Conservation (phyloP, 2,888 invertebrate species). For the Strigamia crassipes region DNA sequence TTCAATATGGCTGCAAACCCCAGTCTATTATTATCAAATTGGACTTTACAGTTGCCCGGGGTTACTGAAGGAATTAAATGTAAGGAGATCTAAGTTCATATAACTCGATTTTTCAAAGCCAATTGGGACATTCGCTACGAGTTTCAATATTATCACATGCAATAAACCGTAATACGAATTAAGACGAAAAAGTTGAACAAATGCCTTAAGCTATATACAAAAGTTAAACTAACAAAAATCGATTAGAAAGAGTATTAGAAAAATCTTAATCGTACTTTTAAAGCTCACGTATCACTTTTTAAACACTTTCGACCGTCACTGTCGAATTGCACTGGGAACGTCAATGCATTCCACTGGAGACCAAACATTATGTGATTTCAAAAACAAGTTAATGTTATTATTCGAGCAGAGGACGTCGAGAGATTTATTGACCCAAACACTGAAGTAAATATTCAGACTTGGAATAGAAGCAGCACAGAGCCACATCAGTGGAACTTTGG, state of each 20-base stretch:
- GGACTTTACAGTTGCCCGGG: slow-evolving; percentile 24
- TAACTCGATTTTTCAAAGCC: slow-evolving; percentile 33
- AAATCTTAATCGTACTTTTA: no score
- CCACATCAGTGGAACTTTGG: not conserved
- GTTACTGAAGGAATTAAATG: slow-evolving; percentile 14
- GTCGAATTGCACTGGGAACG: not conserved
- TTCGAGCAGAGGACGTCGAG: not conserved
- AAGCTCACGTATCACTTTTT: not conserved
- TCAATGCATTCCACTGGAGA: not conserved
- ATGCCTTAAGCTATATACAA: not conserved
- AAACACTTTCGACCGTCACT: not conserved
- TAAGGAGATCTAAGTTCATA: slow-evolving; percentile 4
- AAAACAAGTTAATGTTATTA: slow-evolving; percentile 5
- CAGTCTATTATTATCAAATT: slow-evolving; percentile 40
- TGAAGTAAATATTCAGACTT: not conserved
- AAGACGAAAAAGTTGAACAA: not conserved
- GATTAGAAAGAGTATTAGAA: not conserved
- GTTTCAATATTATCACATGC: not conserved
- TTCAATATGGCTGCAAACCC: slow-evolving; percentile 35
- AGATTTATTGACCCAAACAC: not conserved
- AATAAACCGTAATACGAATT: not conserved
- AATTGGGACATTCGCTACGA: not conserved
- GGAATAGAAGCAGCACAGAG: not conserved
- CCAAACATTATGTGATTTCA: not conserved
- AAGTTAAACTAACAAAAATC: not conserved